phyloP scores from a whole-genome alignment of 2,888 invertebrate species.

The Conchocele bisecta region DNA sequence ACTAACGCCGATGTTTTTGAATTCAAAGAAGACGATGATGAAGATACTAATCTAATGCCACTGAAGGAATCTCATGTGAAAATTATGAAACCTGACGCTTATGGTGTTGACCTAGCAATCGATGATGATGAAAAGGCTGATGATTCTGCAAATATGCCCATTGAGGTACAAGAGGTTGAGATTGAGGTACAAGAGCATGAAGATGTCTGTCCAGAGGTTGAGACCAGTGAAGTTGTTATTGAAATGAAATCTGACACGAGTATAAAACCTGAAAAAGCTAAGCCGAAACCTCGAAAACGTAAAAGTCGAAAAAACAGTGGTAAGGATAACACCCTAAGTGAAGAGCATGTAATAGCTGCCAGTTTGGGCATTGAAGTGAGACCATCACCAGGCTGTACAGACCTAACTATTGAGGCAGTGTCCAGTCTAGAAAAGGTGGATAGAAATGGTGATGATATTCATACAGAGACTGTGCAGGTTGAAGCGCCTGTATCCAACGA shows the following conservation, averaged over 20 bases:
- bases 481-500: slow-evolving; percentile 55
- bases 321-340: slow-evolving; percentile 23
- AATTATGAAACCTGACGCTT: slow-evolving; percentile 43
- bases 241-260: slow-evolving; percentile 49
- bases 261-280: slow-evolving; percentile 35
- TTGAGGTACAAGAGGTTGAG: slow-evolving; percentile 51
- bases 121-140: slow-evolving; percentile 37
- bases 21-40: slow-evolving; percentile 60
- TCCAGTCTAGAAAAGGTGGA: slow-evolving; percentile 47
- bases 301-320: slow-evolving; percentile 24
- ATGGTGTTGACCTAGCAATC: slow-evolving; percentile 18
- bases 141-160: slow-evolving; percentile 34
- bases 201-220: slow-evolving; percentile 49
- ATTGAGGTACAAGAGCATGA: slow-evolving; percentile 51
- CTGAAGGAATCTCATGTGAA: slow-evolving; percentile 56
- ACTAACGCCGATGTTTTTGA: slow-evolving; percentile 57
- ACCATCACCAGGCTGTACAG: neutral
- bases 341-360: neutral
- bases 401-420: slow-evolving; percentile 50
- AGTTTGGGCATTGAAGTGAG: neutral
- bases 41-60: slow-evolving; percentile 31
- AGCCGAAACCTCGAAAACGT: slow-evolving; percentile 41
- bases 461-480: slow-evolving; percentile 52
- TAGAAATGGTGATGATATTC: slow-evolving; percentile 36
- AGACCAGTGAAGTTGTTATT: slow-evolving; percentile 56